Percentiles rank a stretch among this genome's conserved stretches.
Evolutionary conservation across 2,113 vertebrate genomes (phyloP).

Genomic region (Muntiacus muntjak): DNA sequence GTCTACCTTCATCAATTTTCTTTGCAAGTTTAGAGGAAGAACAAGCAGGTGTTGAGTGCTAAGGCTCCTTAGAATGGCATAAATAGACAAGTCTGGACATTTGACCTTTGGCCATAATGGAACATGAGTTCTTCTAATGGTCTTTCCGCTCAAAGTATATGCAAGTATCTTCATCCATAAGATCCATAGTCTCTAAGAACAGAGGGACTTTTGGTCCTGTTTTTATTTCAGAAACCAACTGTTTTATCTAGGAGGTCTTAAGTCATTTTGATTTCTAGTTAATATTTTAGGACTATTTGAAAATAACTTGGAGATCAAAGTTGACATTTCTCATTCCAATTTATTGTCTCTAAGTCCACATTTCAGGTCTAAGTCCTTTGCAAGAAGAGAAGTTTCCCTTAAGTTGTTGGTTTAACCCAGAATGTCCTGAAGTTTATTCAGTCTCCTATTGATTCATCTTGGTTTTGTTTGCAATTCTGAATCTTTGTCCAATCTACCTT

Average conservation of each 20-base stretch:
- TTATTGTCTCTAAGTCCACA: not conserved
- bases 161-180: not conserved
- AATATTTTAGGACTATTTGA: not conserved
- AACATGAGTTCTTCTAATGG: not conserved
- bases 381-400: not conserved
- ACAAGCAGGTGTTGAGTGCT: not conserved
- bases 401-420: not conserved
- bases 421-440: not conserved
- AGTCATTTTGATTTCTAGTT: not conserved
- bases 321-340: not conserved
- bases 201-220: not conserved
- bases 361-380: not conserved
- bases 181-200: not conserved
- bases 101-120: not conserved
- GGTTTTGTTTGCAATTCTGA: not conserved
- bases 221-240: not conserved
- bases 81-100: not conserved
- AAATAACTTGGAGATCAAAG: not conserved
- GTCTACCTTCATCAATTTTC: not conserved
- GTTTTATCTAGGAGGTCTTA: not conserved
- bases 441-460: not conserved
- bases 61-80: not conserved
- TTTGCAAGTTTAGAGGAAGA: not conserved
- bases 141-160: not conserved
- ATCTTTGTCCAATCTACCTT: not conserved